phyloP scores from a whole-genome alignment of 2,113 vertebrate genomes.

The Grus americana region DNA sequence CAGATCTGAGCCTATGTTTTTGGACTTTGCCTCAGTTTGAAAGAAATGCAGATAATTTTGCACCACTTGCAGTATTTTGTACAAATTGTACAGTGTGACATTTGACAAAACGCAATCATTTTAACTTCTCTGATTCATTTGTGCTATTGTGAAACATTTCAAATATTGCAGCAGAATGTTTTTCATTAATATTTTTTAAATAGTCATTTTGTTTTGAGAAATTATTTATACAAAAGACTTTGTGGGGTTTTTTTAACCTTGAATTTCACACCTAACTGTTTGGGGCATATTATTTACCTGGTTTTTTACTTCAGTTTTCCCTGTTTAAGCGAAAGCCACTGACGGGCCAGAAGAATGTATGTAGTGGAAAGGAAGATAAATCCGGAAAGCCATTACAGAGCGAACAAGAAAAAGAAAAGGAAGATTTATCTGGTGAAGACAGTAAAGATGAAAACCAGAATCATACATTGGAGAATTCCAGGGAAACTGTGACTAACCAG shows the following conservation, averaged over 20 bases:
- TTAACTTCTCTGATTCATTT: neutral
- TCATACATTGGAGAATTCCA: conserved; percentile 39
- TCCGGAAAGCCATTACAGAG: conserved; percentile 42
- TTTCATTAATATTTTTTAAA: neutral
- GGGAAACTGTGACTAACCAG: conserved; percentile 37
- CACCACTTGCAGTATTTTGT: neutral
- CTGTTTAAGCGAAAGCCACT: conserved; percentile 70
- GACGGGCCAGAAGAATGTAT: conserved; percentile 56
- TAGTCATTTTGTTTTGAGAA: neutral
- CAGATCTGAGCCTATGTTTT: neutral
- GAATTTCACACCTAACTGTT: neutral
- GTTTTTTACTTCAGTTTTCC: conserved; percentile 69
- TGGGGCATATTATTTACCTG: neutral
- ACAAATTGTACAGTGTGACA: neutral
- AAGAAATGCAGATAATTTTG: neutral
- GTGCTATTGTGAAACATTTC: neutral
- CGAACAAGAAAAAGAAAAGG: conserved; percentile 56
- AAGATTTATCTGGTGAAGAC: conserved; percentile 37
- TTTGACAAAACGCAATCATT: neutral
- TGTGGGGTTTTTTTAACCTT: neutral
- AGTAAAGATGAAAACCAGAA: conserved; percentile 69
- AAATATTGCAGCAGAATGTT: neutral
- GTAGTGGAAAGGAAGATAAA: conserved; percentile 36
- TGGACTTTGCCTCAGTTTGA: neutral
- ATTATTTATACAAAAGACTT: neutral